Percentiles rank a stretch among this genome's conserved stretches.
phyloP scores from a whole-genome alignment of 2,113 vertebrate species.

The Macrotus californicus region DNA sequence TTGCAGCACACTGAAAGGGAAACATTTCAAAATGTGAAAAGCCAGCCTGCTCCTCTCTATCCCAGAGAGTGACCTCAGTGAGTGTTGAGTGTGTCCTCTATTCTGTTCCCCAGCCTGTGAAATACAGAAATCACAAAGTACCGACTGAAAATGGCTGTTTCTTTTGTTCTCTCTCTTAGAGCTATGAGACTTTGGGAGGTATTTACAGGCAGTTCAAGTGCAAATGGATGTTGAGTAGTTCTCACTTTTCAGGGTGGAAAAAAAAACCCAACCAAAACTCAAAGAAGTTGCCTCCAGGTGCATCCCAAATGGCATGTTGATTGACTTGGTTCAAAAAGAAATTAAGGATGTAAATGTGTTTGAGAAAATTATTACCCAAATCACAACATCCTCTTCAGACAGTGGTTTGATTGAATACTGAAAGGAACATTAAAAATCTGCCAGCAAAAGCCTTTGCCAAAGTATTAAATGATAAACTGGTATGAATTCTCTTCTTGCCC shows the following conservation, averaged over 20 bases:
- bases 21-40: not conserved
- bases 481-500: slow-evolving; percentile 62
- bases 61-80: slow-evolving; percentile 5
- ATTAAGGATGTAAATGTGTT: slow-evolving; percentile 79
- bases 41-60: slow-evolving; percentile 32
- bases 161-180: slow-evolving; percentile 49
- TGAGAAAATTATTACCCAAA: slow-evolving; percentile 80
- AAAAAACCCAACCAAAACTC: not conserved
- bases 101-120: slow-evolving; percentile 18
- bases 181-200: slow-evolving; percentile 50
- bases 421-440: slow-evolving; percentile 75
- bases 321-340: slow-evolving; percentile 78
- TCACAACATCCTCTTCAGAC: slow-evolving; percentile 78
- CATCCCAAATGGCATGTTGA: slow-evolving; percentile 77
- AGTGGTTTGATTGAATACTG: slow-evolving; percentile 77
- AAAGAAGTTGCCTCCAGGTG: slow-evolving; percentile 77
- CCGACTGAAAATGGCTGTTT: slow-evolving; percentile 34
- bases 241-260: slow-evolving; percentile 62
- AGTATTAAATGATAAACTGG: slow-evolving; percentile 71
- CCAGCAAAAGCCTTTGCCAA: slow-evolving; percentile 72
- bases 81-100: not conserved
- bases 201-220: slow-evolving; percentile 70
- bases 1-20: not conserved
- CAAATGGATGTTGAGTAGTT: slow-evolving; percentile 68
- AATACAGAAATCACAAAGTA: slow-evolving; percentile 56